Conservation (phyloP, 2,113 vertebrate species). For the Hypocryptadius cinnamomeus region DNA sequence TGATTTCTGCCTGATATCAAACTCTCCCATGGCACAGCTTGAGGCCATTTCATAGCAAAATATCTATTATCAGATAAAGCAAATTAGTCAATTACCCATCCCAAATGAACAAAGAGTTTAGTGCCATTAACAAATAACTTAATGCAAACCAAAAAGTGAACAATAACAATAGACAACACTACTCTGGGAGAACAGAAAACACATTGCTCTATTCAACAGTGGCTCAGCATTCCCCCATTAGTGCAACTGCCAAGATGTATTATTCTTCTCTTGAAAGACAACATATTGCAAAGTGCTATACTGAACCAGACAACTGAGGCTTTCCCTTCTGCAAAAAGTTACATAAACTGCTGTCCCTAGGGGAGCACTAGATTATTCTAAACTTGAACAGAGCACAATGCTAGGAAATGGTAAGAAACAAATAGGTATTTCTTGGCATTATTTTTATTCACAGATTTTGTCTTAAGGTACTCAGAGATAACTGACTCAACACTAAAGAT, state of each 20-base stretch:
- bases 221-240: not conserved
- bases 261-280: not conserved
- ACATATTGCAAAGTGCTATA: not conserved
- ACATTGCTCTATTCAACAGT: not conserved
- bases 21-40: accelerated
- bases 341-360: not conserved
- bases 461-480: not conserved
- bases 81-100: not conserved
- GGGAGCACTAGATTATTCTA: not conserved
- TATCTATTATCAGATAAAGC: not conserved
- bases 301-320: not conserved
- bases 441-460: not conserved
- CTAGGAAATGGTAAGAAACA: not conserved
- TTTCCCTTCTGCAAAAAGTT: not conserved
- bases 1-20: not conserved
- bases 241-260: not conserved
- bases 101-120: not conserved
- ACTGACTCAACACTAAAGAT: not conserved
- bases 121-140: not conserved
- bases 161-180: not conserved
- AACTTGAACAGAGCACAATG: not conserved
- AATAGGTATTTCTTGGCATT: not conserved
- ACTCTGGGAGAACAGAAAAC: not conserved
- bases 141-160: not conserved
- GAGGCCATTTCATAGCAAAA: not conserved